Evolutionary conservation across 2,888 invertebrate genomes (phyloP), one percentile per base, ranked within the genome.

Genomic region (Carabus problematicus): DNA sequence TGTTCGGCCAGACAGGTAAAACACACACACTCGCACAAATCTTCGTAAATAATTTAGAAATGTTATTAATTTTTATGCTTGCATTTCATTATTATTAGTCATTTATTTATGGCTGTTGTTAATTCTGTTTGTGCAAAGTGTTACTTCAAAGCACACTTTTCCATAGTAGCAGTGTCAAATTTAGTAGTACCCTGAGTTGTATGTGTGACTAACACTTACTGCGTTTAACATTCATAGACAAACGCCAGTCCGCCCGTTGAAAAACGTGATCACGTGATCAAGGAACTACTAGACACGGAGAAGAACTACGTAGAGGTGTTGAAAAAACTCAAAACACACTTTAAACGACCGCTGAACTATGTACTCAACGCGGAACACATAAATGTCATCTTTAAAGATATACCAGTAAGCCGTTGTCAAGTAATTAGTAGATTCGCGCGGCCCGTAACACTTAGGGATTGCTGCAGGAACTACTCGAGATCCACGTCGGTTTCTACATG

Each of bases 251-350:
- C 74, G 7, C 79, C 79, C 19, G 76, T 88, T 74, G 96, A 95
- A 81, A 97, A 97, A 81, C 86, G 97, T 70, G 97, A 98, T 81
- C 95, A 95, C 80, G 94, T 94, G 56, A 93, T 95, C 77, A 88
- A 92, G 73, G 99, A 99, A 81, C 85, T 99, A 66, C 89, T 98
- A 45, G 98, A 98, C 80, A 99, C 99, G 0, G 99, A 99, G 82
- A 91, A 91, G 77, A 98, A 98, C 82, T 99, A 98, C 80, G 91
- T 97, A 59, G 95, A 96, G 77, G 98, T 97, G 9, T 85, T 99
- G 63, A 89, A 88, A 77, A 96, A 94, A 83, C 86, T 96, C 60
- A 87, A 91, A 74, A 87, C 87, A 74, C 89, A 91, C 80, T 96
- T 95, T 78, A 88, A 93, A 82, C 85, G 88, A 75, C 94, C 94